Evolutionary conservation across 2,888 invertebrate species (phyloP).

Genomic region (Orchesella flavescens): DNA sequence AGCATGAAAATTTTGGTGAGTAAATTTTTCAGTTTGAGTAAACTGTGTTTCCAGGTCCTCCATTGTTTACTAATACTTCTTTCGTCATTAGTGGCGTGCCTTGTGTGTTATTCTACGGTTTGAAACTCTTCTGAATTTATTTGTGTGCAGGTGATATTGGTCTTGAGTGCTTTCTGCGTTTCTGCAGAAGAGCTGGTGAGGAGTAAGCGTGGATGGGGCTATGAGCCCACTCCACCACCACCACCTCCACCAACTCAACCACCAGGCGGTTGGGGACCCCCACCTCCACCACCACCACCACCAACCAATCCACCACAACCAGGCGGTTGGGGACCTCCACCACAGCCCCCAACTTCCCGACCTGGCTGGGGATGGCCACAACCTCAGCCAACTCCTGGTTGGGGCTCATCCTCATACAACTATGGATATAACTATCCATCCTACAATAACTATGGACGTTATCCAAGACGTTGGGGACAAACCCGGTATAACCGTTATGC

Average conservation of each 20-base stretch:
- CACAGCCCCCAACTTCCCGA: constrained; percentile 35
- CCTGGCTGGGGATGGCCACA: constrained; percentile 37
- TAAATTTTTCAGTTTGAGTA: not conserved
- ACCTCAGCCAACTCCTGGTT: constrained; percentile 25
- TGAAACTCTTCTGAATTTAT: not conserved
- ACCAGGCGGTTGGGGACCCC: constrained; percentile 37
- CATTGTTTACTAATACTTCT: not conserved
- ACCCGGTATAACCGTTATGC: constrained; percentile 29
- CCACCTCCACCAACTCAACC: constrained; percentile 28
- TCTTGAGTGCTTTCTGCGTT: constrained; percentile 46
- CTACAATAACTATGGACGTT: constrained; percentile 4
- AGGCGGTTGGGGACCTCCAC: not conserved
- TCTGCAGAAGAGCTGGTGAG: constrained; percentile 28
- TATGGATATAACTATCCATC: not conserved
- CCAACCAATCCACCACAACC: not conserved
- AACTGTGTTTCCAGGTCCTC: not conserved
- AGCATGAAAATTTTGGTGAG: constrained; percentile 51
- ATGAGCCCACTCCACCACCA: constrained; percentile 25
- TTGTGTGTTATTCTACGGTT: not conserved
- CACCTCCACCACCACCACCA: constrained; percentile 20
- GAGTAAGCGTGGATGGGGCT: constrained; percentile 40
- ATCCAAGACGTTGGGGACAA: constrained; percentile 31
- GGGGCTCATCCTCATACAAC: constrained; percentile 17
- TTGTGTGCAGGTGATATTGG: constrained; percentile 36
- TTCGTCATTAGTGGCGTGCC: not conserved